Percentiles rank a stretch among this genome's conserved stretches.
Conservation (phyloP, 30 jellyfish, hydroid and myxozoan genomes). For the Pseudorhiza aurosa region DNA sequence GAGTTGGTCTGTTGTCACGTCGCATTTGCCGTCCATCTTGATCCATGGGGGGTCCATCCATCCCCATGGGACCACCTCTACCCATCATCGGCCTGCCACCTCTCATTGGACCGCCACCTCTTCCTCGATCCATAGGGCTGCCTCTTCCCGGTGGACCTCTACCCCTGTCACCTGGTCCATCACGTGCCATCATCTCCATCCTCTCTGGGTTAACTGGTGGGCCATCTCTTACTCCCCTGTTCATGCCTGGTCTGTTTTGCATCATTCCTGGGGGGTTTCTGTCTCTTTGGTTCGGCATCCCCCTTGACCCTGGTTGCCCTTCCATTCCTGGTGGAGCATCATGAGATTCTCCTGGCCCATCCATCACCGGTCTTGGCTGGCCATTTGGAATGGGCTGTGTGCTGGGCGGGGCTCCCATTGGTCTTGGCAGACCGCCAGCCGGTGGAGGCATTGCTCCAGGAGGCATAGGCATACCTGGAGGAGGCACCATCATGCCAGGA, state of each 20-base stretch:
- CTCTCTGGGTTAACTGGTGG: constrained; percentile 58
- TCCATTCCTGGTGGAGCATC: constrained; percentile 36
- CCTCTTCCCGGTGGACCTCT: constrained; percentile 45
- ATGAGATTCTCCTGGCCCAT: constrained; percentile 20
- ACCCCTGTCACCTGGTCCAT: constrained; percentile 36
- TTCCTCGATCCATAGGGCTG: constrained; percentile 45
- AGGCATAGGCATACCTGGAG: constrained; percentile 95
- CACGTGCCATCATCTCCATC: constrained; percentile 48
- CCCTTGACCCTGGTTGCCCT: constrained; percentile 53
- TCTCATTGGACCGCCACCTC: constrained; percentile 84
- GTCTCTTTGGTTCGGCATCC: constrained; percentile 36
- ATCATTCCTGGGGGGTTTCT: constrained; percentile 61
- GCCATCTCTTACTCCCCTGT: constrained; percentile 57
- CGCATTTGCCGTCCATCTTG: constrained; percentile 64
- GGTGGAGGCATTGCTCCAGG: constrained; percentile 52
- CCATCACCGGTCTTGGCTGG: constrained; percentile 52
- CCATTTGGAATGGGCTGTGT: constrained; percentile 36
- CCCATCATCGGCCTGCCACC: constrained; percentile 68
- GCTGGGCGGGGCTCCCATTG: constrained; percentile 27
- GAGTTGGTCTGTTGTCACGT: constrained; percentile 38
- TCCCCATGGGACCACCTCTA: constrained; percentile 76
- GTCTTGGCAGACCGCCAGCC: constrained; percentile 45
- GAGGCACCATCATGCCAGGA: constrained; percentile 96
- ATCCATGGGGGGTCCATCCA: constrained; percentile 74
- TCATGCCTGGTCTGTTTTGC: constrained; percentile 54